Percentiles rank a stretch among this genome's conserved stretches.
Conservation (phyloP, 2,113 vertebrate genomes). For the Ammodramus savannarum region DNA sequence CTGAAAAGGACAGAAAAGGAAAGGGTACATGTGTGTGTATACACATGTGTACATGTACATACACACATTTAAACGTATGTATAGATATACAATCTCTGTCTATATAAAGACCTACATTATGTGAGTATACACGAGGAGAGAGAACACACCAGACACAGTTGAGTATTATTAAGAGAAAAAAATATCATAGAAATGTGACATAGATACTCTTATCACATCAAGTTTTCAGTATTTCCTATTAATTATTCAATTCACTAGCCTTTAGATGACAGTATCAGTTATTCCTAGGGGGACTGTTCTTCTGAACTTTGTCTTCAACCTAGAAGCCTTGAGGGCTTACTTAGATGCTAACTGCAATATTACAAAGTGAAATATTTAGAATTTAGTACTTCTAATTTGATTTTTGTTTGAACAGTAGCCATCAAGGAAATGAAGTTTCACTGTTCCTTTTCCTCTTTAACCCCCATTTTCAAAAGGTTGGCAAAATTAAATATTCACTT, state of each 20-base stretch:
- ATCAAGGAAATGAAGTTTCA: not conserved
- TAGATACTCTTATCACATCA: not conserved
- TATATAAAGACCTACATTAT: not conserved
- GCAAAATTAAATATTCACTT: not conserved
- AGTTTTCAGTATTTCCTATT: slow-evolving; percentile 1
- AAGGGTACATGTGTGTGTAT: fast-evolving
- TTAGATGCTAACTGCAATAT: not conserved
- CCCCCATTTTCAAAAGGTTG: not conserved
- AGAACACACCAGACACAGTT: not conserved
- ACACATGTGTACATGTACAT: too few relatives aligned
- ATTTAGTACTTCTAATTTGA: not conserved
- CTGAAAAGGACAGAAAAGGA: not conserved
- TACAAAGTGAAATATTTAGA: not conserved
- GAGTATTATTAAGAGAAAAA: not conserved
- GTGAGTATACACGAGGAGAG: fast-evolving
- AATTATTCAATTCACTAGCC: slow-evolving; percentile 19
- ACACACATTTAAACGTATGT: not conserved
- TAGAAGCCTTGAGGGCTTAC: slow-evolving; percentile 7
- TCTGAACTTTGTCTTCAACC: slow-evolving; percentile 19
- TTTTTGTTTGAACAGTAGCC: not conserved
- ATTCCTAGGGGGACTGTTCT: not conserved
- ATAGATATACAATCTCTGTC: too few relatives aligned
- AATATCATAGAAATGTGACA: not conserved
- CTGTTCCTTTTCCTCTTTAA: not conserved
- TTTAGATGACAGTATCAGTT: not conserved